Evolutionary conservation across 2,797 vertebrate species (phyloP).

Genomic region (Tokudaia tokunoshimensis): DNA sequence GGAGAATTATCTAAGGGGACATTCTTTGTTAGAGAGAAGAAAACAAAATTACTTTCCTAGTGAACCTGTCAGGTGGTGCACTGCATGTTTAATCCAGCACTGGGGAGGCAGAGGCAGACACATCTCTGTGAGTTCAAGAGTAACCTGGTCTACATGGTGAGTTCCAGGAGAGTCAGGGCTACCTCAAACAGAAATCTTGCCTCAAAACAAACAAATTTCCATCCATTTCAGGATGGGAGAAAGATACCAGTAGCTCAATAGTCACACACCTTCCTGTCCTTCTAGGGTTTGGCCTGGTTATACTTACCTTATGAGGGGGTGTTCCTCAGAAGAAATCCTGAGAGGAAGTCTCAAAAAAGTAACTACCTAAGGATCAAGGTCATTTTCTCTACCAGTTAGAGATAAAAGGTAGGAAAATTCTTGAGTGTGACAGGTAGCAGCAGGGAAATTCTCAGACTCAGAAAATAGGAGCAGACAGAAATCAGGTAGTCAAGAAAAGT

Average conservation of each 20-base stretch:
- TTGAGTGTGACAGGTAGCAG: not conserved
- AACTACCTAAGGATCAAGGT: not conserved
- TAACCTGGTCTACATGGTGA: not conserved
- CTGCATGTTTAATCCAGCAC: not conserved
- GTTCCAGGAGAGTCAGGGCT: not conserved
- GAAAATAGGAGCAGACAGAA: not conserved
- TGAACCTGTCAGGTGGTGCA: not conserved
- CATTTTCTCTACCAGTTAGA: not conserved
- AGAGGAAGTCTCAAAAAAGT: not conserved
- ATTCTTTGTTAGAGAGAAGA: not conserved
- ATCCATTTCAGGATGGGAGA: not conserved
- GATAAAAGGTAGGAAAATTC: not conserved
- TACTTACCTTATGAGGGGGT: not conserved
- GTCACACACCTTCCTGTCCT: not conserved
- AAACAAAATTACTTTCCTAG: not conserved
- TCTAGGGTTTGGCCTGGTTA: not conserved
- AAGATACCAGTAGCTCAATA: not conserved
- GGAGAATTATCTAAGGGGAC: not conserved
- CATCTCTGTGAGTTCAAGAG: not conserved
- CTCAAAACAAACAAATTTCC: too few relatives aligned
- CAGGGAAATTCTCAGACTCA: not conserved
- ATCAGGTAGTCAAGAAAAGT: not conserved
- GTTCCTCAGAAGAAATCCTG: not conserved
- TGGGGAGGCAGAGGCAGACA: not conserved
- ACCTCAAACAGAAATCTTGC: not conserved